Conservation (phyloP, 2,797 vertebrate species). For the Anas georgica region DNA sequence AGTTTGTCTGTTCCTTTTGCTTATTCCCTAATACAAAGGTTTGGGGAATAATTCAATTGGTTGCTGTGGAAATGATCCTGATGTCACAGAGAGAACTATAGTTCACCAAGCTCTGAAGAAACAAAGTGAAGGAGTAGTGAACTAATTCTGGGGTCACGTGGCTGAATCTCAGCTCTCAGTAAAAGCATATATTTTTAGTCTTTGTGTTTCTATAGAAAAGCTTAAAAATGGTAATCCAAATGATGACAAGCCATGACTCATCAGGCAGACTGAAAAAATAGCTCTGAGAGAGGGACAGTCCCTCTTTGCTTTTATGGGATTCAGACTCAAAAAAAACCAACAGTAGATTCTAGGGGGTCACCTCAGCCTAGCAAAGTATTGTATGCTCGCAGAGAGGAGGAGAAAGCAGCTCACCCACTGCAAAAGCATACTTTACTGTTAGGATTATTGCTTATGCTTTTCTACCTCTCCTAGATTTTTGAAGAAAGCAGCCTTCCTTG, state of each 20-base stretch:
- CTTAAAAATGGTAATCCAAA: conserved; percentile 40
- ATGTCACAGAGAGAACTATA: conserved; percentile 46
- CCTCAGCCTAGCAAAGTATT: neutral
- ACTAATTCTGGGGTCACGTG: conserved; percentile 40
- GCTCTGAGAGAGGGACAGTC: neutral
- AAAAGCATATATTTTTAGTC: conserved; percentile 60
- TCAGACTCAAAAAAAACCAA: neutral
- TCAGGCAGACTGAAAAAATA: neutral
- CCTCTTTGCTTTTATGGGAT: neutral
- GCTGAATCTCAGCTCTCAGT: conserved; percentile 39
- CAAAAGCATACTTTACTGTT: neutral
- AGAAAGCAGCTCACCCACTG: neutral
- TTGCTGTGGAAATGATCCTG: conserved; percentile 65
- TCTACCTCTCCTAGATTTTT: neutral
- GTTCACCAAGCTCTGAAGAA: conserved; percentile 36
- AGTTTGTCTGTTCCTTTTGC: conserved; percentile 15
- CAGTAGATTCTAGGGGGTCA: neutral
- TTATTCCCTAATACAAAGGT: conserved; percentile 30
- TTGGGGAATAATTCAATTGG: conserved; percentile 47
- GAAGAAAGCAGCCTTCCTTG: neutral
- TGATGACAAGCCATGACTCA: conserved; percentile 48
- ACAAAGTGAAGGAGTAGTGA: neutral
- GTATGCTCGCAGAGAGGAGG: neutral
- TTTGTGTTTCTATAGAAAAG: conserved; percentile 29
- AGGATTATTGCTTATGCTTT: fast-evolving